A percentile compares a stretch with the other conserved stretches of the same genome.
Conservation (phyloP, 2,797 vertebrate species). For the Leuciscus waleckii region DNA sequence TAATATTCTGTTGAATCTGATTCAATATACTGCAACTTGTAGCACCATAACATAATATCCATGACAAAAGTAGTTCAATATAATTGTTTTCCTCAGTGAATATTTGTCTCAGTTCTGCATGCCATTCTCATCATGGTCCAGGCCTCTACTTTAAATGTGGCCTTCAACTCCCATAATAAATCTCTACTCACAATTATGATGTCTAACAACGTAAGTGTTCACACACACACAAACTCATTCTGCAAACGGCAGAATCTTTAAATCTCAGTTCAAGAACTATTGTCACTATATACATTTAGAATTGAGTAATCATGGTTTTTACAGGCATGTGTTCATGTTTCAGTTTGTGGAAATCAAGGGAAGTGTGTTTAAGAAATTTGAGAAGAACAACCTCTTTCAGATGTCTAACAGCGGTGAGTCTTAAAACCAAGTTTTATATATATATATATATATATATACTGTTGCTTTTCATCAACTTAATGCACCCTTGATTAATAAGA, state of each 20-base stretch:
- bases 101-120: slow-evolving; percentile 85
- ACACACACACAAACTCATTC: slow-evolving; percentile 5
- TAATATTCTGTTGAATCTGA: neutral
- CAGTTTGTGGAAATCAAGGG: slow-evolving; percentile 99
- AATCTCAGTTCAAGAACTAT: neutral
- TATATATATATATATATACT: no score
- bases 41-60: neutral
- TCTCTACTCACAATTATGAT: slow-evolving; percentile 99
- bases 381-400: slow-evolving; percentile 98
- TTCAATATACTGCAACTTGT: neutral
- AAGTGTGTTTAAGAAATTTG: slow-evolving; percentile 99
- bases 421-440: no score
- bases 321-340: slow-evolving; percentile 32
- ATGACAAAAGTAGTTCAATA: neutral
- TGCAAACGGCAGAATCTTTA: neutral
- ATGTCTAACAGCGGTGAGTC: slow-evolving; percentile 99
- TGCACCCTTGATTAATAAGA: no score
- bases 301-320: neutral
- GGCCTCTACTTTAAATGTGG: slow-evolving; percentile 96
- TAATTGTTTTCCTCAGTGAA: slow-evolving; percentile 68
- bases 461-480: no score
- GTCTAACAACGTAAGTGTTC: slow-evolving; percentile 94
- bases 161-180: slow-evolving; percentile 99
- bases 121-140: slow-evolving; percentile 97
- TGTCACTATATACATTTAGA: neutral